Conservation (phyloP, 1,140 invertebrate genomes). For the Leptonema lineaticorne region DNA sequence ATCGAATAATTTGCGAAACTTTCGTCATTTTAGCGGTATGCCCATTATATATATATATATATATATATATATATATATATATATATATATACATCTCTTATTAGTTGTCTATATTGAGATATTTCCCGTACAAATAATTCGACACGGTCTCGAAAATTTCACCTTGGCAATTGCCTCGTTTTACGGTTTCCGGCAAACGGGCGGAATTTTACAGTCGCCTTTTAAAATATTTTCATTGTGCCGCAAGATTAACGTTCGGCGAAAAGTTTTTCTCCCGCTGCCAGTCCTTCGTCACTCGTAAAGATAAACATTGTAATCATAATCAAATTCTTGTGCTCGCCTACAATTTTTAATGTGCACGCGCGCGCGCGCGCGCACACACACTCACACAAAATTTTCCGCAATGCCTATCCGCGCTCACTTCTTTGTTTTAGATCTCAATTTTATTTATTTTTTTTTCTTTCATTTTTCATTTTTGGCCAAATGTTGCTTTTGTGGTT, state of each 20-base stretch:
- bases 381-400: neutral
- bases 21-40: conserved; percentile 7
- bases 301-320: neutral
- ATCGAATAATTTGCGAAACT: conserved; percentile 7
- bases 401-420: neutral
- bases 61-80: too few relatives aligned
- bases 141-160: conserved; percentile 4
- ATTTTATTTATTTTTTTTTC: too few relatives aligned
- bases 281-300: neutral
- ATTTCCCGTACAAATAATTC: conserved; percentile 5
- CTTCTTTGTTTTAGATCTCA: neutral
- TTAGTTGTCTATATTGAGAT: conserved; percentile 2
- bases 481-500: too few relatives aligned
- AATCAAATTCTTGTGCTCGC: neutral
- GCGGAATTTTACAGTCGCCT: neutral
- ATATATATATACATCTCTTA: conserved; percentile 2
- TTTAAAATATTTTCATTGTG: conserved; percentile 17
- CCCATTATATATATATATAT: too few relatives aligned
- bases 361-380: neutral
- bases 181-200: conserved; percentile 9
- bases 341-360: neutral
- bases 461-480: too few relatives aligned
- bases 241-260: neutral
- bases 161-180: conserved; percentile 10
- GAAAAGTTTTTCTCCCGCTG: neutral